These are phyloP conservation scores for Microctonus hyperodae DNA, from an alignment of 2,888 invertebrate genomes.

Conservation along the genomic window DNA sequence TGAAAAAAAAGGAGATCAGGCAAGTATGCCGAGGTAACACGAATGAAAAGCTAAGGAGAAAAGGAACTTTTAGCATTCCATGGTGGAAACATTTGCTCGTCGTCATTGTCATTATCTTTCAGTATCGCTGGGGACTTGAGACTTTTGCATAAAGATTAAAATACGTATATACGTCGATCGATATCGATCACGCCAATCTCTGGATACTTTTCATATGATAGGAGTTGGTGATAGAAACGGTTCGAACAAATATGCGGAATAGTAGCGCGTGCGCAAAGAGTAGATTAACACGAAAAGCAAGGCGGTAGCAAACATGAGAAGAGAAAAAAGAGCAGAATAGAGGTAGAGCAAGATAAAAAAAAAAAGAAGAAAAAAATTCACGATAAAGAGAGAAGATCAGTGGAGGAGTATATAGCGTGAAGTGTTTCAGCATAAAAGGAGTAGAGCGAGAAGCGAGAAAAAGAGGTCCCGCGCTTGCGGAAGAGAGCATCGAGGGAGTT, in stretches of 20 bases:
- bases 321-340: constrained; percentile 11
- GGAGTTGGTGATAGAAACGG: constrained; percentile 14
- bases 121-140: not conserved
- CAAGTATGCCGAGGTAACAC: no score
- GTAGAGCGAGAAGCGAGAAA: constrained; percentile 29
- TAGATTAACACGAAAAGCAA: constrained; percentile 25
- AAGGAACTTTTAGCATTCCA: not conserved
- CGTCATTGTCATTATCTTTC: not conserved
- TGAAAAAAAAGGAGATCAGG: not conserved
- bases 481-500: constrained; percentile 30
- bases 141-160: not conserved
- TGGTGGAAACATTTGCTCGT: not conserved
- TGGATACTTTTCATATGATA: constrained; percentile 15
- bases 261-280: constrained; percentile 31
- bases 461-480: constrained; percentile 38
- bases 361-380: constrained; percentile 24
- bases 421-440: constrained; percentile 23
- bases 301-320: constrained; percentile 27
- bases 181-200: constrained; percentile 14
- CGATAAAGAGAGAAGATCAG: not conserved
- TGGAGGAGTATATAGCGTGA: not conserved
- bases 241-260: constrained; percentile 30
- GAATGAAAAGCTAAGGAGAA: not conserved
- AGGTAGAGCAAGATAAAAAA: not conserved
- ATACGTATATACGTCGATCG: constrained; percentile 5